Evolutionary conservation across 2,888 invertebrate species (phyloP), one percentile per base, ranked within the genome.

Genomic region (Nomada hirtipes): DNA sequence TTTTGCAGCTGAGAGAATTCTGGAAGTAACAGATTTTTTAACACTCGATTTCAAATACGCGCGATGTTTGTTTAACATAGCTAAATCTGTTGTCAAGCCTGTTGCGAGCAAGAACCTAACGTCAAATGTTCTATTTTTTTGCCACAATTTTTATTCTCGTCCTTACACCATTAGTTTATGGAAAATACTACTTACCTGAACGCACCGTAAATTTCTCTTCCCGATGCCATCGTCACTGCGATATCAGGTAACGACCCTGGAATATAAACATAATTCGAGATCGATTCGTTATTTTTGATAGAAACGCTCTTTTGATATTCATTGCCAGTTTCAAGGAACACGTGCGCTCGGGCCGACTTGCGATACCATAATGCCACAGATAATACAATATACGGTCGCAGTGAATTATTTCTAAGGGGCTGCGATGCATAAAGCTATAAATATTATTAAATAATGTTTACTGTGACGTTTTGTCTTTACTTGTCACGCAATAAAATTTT

Each of bases 191-290:
- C 77, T 82, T 76, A 91, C 91, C 91, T 91, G 86, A 92, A 91
- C 60, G 90, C 90, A 61, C 90, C 91, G 83, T 92, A 91, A 74
- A 91, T 91, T 84, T 91, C 91, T 70, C 90, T 87, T 71, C 91
- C 91, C 63, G 92, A 91, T 77, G 90, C 91, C 91, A 91, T 91
- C 77, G 91, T 91, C 82, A 91, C 89, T 75, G 91, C 91, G 75
- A 91, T 91, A 75, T 91, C 90, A 75, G 91, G 91, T 76, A 91
- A 83, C 75, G 91, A 90, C 76, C 90, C 91, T 91, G 89, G 36
- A 90, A 87, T 47, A 70, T 68, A 75, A 65, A 36, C 36, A 36
- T 36, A 36, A 36, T 36, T 36, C 65, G 44, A 47, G 47, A 47
- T 68, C 36, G 42, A 68, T 68, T 55, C 61, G 29, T 52, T 13